A percentile compares a stretch with the other conserved stretches of the same genome.
Evolutionary conservation across 2,797 vertebrate genomes (phyloP).

Genomic region (Brachyalestes nurse): DNA sequence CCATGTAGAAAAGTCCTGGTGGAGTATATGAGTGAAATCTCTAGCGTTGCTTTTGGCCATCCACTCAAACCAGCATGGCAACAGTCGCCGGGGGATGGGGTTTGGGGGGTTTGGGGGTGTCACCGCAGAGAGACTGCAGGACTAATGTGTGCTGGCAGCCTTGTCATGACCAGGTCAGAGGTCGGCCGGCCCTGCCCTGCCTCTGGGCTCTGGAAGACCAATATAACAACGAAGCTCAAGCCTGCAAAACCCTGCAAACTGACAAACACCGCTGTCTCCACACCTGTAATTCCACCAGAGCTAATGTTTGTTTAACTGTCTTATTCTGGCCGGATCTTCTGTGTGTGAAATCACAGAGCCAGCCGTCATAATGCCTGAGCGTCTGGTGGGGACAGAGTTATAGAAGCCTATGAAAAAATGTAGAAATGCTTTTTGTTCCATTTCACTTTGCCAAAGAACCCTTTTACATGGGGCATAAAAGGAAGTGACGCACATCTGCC

Average conservation of each 20-base stretch:
- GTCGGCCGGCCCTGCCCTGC: constrained; percentile 20
- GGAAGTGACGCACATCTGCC: background rate
- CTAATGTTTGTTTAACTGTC: background rate
- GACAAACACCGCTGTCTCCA: background rate
- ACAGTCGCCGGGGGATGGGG: too few relatives aligned
- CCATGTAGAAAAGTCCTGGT: too few relatives aligned
- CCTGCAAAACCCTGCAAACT: background rate
- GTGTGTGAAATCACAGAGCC: background rate
- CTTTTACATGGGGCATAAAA: background rate
- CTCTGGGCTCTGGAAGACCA: background rate
- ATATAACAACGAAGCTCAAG: background rate
- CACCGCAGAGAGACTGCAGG: background rate
- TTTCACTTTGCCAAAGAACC: background rate
- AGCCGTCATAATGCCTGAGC: too few relatives aligned
- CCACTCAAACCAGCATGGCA: constrained; percentile 7
- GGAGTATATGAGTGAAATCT: background rate
- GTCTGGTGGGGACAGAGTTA: too few relatives aligned
- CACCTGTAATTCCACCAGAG: background rate
- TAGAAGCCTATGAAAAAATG: too few relatives aligned
- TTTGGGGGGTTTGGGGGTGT: too few relatives aligned
- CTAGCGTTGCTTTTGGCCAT: background rate
- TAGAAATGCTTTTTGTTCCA: background rate
- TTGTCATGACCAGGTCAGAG: constrained; percentile 38
- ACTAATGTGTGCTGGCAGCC: constrained; percentile 28
- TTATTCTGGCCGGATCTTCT: background rate